These are phyloP conservation scores for Proterorhinus semilunaris DNA, from an alignment of 2,113 vertebrate species.

Conservation along the genomic window DNA sequence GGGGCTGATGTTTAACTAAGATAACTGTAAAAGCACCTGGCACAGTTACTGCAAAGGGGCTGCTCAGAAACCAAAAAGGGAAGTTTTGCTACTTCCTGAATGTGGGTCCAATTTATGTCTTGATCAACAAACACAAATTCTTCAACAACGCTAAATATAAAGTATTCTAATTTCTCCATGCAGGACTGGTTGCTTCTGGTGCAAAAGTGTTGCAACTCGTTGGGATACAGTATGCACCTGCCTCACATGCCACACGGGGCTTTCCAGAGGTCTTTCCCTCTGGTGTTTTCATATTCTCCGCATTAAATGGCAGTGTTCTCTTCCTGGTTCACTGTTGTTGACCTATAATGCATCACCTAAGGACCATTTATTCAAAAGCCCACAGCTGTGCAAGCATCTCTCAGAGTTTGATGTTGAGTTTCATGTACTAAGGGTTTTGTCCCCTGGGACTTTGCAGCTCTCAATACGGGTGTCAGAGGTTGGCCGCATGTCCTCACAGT, in stretches of 20 bases:
- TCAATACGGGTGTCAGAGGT: conserved; percentile 2
- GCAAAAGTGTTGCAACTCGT: background rate
- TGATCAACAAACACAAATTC: background rate
- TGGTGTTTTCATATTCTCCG: background rate
- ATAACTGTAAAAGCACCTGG: conserved; percentile 68
- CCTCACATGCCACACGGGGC: conserved; percentile 1
- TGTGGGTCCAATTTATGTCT: conserved; percentile 1
- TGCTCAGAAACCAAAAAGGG: conserved; percentile 61
- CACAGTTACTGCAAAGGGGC: conserved; percentile 27
- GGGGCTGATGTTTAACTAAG: conserved; percentile 70
- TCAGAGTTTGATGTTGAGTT: background rate
- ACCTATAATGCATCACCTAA: background rate
- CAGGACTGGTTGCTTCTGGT: background rate
- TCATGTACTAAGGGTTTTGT: background rate
- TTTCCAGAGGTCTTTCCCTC: conserved; percentile 14
- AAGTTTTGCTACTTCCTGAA: conserved; percentile 63
- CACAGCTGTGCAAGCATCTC: conserved; percentile 46
- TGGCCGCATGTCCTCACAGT: background rate
- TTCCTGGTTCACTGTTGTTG: background rate
- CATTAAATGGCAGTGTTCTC: background rate
- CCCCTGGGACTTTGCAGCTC: conserved; percentile 10
- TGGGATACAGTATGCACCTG: background rate
- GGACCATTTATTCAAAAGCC: conserved; percentile 9
- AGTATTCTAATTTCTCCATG: background rate
- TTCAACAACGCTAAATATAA: background rate